A percentile compares a stretch with the other conserved stretches of the same genome.
Evolutionary conservation across 2,113 vertebrate species (phyloP).

Genomic region (Daboia siamensis): DNA sequence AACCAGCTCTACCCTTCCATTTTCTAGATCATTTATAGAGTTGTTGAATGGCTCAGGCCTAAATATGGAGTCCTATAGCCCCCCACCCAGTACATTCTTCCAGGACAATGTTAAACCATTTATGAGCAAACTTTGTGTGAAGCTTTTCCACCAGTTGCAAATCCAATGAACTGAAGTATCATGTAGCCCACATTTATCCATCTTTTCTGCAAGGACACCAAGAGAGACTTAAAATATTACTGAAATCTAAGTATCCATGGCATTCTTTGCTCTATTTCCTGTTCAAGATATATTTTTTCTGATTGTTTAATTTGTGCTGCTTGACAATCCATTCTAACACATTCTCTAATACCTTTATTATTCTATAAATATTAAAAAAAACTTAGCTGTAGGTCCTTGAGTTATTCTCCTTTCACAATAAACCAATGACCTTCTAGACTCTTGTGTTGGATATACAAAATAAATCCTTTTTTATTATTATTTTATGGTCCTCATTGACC

Average conservation of each 20-base stretch:
- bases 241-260: neutral
- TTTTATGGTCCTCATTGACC: too few species aligned
- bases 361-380: neutral
- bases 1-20: too few species aligned
- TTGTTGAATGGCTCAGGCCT: neutral
- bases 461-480: neutral
- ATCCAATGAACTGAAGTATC: neutral
- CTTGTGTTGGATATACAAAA: neutral
- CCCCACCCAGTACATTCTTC: neutral
- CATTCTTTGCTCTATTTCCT: neutral
- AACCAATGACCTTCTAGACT: neutral
- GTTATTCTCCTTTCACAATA: neutral
- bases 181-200: neutral
- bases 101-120: neutral
- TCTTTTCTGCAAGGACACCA: neutral
- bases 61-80: neutral
- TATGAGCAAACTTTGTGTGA: neutral
- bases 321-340: neutral
- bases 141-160: neutral
- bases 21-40: neutral
- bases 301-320: neutral
- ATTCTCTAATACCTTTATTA: neutral
- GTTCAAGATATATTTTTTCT: neutral
- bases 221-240: neutral
- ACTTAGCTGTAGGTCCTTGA: neutral